These are phyloP conservation scores for Entomobrya proxima DNA, from an alignment of 2,888 invertebrate species.

Conservation along the genomic window DNA sequence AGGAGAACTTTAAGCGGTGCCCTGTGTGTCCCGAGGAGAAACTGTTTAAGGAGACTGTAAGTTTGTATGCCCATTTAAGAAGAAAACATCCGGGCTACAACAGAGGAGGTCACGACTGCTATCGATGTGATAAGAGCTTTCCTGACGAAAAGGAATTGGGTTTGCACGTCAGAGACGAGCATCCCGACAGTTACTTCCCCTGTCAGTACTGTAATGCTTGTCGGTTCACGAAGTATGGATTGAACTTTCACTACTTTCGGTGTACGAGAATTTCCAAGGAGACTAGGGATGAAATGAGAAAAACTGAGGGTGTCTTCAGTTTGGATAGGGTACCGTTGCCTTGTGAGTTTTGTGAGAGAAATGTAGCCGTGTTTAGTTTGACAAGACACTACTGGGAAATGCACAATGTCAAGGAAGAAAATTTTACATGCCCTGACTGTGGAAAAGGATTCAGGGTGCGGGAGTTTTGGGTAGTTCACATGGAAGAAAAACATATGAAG, in stretches of 20 bases:
- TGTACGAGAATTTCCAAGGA: neutral
- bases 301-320: neutral
- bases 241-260: slow-evolving; percentile 31
- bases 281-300: neutral
- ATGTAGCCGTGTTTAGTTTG: neutral
- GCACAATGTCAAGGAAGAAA: slow-evolving; percentile 34
- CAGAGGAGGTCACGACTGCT: neutral
- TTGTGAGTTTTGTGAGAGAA: slow-evolving; percentile 35
- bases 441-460: slow-evolving; percentile 23
- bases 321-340: slow-evolving; percentile 14
- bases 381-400: slow-evolving; percentile 47
- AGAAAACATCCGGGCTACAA: slow-evolving; percentile 23
- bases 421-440: slow-evolving; percentile 16
- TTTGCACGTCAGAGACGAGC: neutral
- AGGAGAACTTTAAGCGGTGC: slow-evolving; percentile 43
- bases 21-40: slow-evolving; percentile 12
- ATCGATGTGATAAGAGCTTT: slow-evolving; percentile 23
- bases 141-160: neutral
- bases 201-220: slow-evolving; percentile 13
- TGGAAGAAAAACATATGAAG: slow-evolving; percentile 15
- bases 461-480: slow-evolving; percentile 44
- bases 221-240: neutral
- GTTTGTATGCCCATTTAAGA: slow-evolving; percentile 8
- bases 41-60: slow-evolving; percentile 24
- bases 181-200: slow-evolving; percentile 36